Base-by-base conservation (phyloP, 2,113 vertebrate genomes). In the Leptosomus discolor region DNA sequence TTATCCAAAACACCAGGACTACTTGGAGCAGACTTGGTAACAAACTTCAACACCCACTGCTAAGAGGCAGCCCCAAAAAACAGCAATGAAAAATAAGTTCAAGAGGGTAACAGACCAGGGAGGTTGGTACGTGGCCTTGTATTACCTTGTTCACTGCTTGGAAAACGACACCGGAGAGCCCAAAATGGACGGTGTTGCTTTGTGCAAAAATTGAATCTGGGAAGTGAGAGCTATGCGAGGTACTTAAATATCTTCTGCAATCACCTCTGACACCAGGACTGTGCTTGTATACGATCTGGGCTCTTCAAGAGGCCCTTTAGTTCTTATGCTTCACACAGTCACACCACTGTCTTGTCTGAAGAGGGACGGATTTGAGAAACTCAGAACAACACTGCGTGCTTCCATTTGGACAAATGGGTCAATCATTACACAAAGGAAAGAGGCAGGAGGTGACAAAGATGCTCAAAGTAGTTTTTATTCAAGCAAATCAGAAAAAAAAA, bases 241-340 rank as follows among this genome's bases (percentile, higher is more conserved):
- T 19, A 63, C 27, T 77, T 46, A 18, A 74, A 18, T 60, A 67
- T 7, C 32, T 74, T 56, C 29, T 48, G 46, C 32, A 30, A 32
- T n/a, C 64, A 12, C 23, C 48, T 83, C 2, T 37, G 64, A 71
- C 45, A 76, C 34, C n/a, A 48, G 32, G 30, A 26, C 39, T 16
- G 20, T 7, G 27, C n/a, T 39, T 18, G 20, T 14, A 10, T 10
- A 29, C 6, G 16, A 56, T 5, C 20, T n/a, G 27, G 46, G 36
- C 32, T 19, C 46, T 54, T 43, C 64, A 37, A 26, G 0, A 2
- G 0, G 2, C 5, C 19, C 58, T 41, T 53, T 53, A 29, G 48
- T 34, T 64, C 53, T 20, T 26, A 48, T 12, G 71, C 29, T 77
- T 17, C 71, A 34, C 26, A 23, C 8, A 37, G 41, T 34, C 60